Conservation (phyloP, 2,797 vertebrate genomes). For the Australoheros facetus region DNA sequence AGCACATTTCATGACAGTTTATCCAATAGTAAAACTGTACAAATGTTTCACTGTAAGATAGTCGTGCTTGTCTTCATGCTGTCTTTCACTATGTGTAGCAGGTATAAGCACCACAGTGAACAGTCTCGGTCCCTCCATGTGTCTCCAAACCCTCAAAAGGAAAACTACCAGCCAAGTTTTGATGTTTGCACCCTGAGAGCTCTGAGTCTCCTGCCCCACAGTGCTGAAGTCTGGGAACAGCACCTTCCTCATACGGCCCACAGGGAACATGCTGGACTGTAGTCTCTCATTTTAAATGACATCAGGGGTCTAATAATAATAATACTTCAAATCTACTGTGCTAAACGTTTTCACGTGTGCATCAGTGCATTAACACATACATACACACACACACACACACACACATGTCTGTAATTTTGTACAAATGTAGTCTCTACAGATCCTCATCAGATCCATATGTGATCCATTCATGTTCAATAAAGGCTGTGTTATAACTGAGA, state of each 20-base stretch:
- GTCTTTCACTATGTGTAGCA: neutral
- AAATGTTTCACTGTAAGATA: neutral
- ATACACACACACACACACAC: no score
- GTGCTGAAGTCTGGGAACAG: neutral
- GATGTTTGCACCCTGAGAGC: conserved; percentile 55
- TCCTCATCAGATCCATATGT: no score
- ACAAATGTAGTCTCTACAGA: no score
- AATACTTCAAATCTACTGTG: neutral
- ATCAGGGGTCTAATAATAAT: neutral
- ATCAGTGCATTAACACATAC: no score
- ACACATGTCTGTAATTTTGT: no score
- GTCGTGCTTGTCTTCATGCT: neutral
- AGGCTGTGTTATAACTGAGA: no score
- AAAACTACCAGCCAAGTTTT: conserved; percentile 53
- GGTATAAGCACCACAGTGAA: neutral
- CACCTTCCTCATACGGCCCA: conserved; percentile 36
- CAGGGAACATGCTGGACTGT: conserved; percentile 50
- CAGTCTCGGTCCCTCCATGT: neutral
- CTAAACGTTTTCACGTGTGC: no score
- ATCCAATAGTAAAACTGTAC: neutral
- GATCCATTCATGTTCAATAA: no score
- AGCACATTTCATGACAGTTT: neutral
- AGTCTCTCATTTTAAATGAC: neutral
- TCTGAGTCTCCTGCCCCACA: neutral
- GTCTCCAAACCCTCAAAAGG: neutral